Evolutionary conservation across 2,888 invertebrate genomes (phyloP).

Genomic region (Limnephilus lunatus): DNA sequence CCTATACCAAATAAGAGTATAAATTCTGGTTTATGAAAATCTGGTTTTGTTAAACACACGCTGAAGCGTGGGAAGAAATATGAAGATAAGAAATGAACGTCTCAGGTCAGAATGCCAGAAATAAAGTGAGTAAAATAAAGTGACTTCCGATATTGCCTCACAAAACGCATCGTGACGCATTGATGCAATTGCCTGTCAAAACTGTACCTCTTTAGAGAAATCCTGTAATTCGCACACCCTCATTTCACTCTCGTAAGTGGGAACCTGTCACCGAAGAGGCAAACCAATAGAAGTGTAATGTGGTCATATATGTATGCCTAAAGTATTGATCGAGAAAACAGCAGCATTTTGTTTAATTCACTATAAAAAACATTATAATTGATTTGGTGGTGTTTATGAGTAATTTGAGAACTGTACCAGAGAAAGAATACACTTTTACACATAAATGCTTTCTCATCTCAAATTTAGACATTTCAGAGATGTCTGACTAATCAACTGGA

Average conservation of each 20-base stretch:
- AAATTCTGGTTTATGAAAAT: not conserved
- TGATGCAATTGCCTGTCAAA: not conserved
- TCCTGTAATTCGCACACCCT: not conserved
- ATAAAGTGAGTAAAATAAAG: not conserved
- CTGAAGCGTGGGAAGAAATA: not conserved
- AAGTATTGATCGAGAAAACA: too few relatives aligned
- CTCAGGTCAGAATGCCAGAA: not conserved
- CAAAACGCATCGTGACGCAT: not conserved
- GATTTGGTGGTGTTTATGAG: too few relatives aligned
- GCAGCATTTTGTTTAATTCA: too few relatives aligned
- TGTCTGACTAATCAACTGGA: too few relatives aligned
- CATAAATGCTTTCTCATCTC: too few relatives aligned
- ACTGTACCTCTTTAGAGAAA: not conserved
- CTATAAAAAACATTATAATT: too few relatives aligned
- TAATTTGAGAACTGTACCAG: too few relatives aligned
- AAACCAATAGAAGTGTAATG: not conserved
- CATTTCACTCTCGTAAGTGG: not conserved
- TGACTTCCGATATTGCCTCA: not conserved
- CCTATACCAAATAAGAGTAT: not conserved
- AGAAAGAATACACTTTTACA: too few relatives aligned
- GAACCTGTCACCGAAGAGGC: not conserved
- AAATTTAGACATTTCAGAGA: too few relatives aligned
- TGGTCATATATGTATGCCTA: not conserved
- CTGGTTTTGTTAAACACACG: too few relatives aligned
- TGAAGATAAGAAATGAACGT: not conserved